Evolutionary conservation across 2,888 invertebrate species (phyloP).

Genomic region (Oscheius sp.): DNA sequence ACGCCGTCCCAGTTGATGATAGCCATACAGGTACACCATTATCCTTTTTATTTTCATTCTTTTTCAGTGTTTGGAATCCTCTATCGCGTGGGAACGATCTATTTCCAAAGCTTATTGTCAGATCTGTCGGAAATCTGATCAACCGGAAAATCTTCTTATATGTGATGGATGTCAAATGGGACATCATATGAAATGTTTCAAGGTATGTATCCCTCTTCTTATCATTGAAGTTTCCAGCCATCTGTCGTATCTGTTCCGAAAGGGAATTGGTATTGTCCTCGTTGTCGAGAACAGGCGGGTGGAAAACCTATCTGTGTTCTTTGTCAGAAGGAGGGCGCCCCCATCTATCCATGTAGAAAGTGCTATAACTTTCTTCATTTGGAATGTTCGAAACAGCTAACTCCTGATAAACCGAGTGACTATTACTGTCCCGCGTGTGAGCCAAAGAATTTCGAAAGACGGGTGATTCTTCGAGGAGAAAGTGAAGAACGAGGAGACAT

Average conservation of each 20-base stretch:
- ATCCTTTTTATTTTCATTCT: background rate
- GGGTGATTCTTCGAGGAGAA: conserved; percentile 39
- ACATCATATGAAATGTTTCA: conserved; percentile 98
- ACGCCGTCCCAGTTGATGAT: conserved; percentile 90
- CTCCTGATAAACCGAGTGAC: conserved; percentile 11
- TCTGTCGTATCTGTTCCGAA: conserved; percentile 94
- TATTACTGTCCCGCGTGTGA: conserved; percentile 31
- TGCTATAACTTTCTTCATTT: conserved; percentile 34
- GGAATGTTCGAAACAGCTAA: conserved; percentile 30
- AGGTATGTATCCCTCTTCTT: conserved; percentile 71
- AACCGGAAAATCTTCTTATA: conserved; percentile 89
- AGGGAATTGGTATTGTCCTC: conserved; percentile 97
- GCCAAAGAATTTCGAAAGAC: conserved; percentile 22
- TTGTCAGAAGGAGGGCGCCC: conserved; percentile 74
- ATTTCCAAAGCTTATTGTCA: conserved; percentile 91
- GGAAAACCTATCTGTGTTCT: conserved; percentile 92
- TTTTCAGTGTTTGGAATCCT: conserved; percentile 85
- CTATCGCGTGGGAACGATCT: conserved; percentile 98
- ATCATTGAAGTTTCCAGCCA: conserved; percentile 74
- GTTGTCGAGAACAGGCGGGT: conserved; percentile 82
- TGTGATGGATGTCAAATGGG: conserved; percentile 98
- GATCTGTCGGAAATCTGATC: conserved; percentile 93
- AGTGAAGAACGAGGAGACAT: conserved; percentile 40
- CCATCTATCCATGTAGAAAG: conserved; percentile 31
- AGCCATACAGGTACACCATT: conserved; percentile 73